Evolutionary conservation across 2,797 vertebrate species (phyloP), one percentile per base, ranked within the genome.

Genomic region (Prionace glauca): DNA sequence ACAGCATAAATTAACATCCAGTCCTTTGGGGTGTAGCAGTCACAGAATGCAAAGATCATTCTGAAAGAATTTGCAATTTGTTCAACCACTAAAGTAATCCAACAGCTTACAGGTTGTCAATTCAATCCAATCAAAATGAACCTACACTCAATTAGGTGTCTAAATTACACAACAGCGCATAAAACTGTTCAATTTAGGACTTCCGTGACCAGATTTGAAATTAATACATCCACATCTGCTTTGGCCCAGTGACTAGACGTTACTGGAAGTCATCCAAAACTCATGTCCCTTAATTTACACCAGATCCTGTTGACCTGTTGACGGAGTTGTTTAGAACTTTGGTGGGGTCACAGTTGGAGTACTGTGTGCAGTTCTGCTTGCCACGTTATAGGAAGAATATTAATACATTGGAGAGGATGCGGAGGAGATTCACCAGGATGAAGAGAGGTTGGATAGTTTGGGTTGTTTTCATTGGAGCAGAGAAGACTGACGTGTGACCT

Each of bases 121-220:
- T 92, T 92, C 90, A 92, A 67, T 93, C 36, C 90, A 92, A 92
- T 92, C 29, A 67, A 92, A 69, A 8, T n/a, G 29, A 92, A 1
- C 62, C 32, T 9, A 69, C 62, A 24, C 18, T 26, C 41, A 88
- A 88, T 88, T 88, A 29, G 22, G 0, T 9, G 12, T 36, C 22
- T 24, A 93, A 36, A 45, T 93, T 41, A 67, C 36, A 71, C 36
- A 69, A 36, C 20, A 77, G 16, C 26, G 36, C 3, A 77, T 60
- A 2, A 90, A 60, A 7, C 50, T 10, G 60, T 32, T 90, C n/a
- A 65, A 56, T 88, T 32, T 65, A 91, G 56, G 60, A 11, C 14
- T 26, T 71, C 67, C 32, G 11, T 8, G 24, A 11, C 11, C 22
- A 93, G 26, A 71, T 93, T 71, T 93, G 9, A 71, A 72, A 56